Base-by-base conservation (phyloP, 2,888 invertebrate species). In the Mactromeris polynyma region DNA sequence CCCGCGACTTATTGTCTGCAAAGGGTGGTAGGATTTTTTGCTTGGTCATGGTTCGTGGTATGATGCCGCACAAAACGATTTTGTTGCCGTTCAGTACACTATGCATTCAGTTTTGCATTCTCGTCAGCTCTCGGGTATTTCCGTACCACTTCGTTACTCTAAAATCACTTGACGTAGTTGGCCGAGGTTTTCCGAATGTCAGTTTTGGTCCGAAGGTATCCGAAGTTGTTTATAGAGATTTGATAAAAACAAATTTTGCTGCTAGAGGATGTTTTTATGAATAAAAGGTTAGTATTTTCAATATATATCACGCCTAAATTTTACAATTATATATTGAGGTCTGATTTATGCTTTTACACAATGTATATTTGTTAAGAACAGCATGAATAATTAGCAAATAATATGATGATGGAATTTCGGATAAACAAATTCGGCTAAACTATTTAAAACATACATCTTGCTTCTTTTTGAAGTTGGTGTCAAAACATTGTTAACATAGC, bases 191-290 rank as follows among this genome's bases (percentile, higher is more conserved):
- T n/a, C n/a, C n/a, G n/a, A n/a, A n/a, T n/a, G n/a, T n/a, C n/a
- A n/a, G n/a, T n/a, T n/a, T n/a, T n/a, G n/a, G n/a, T n/a, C 91
- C 58, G 26, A 64, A 64, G 58, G 58, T 26, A 64, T 64, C 58
- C 58, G 58, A 64, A 64, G 26, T 64, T 64, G 58, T 64, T 64
- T 64, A 64, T 26, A 26, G 26, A 26, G 58, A 58, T 58, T 51
- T 51, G n/a, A 58, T n/a, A 58, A 58, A n/a, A 58, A n/a, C 46
- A 46, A 26, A 64, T 26, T 64, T 64, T 64, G 7, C 7, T 19
- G 21, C 26, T 26, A 26, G 26, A 9, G 26, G 2, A 26, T 26
- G 26, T 64, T 26, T 64, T 64, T 64, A 26, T 4, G n/a, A 7
- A 64, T 7, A 9, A 9, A 64, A 58, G 58, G 58, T 64, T 9